Conservation (phyloP, 2,113 vertebrate species). For the Myotis lucifugus region DNA sequence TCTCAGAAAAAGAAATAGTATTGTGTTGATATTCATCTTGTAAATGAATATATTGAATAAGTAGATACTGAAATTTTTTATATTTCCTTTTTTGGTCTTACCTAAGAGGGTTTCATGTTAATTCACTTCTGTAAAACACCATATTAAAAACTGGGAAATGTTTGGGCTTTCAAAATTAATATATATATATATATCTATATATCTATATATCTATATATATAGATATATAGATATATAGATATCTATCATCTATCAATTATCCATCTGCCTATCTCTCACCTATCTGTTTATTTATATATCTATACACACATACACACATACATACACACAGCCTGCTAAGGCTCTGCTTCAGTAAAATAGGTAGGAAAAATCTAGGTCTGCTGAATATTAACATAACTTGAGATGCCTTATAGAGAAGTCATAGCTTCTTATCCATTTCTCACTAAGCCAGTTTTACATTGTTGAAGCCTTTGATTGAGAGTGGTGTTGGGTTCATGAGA, state of each 20-base stretch:
- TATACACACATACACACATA: background rate
- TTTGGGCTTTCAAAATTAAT: background rate
- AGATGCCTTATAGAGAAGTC: background rate
- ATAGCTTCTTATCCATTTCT: background rate
- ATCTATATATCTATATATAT: background rate
- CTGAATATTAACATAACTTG: background rate
- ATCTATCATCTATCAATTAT: background rate
- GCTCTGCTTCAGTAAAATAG: background rate
- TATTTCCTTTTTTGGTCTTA: background rate
- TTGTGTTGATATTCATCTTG: background rate
- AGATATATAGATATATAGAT: background rate
- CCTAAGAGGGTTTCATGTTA: background rate
- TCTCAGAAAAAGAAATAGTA: background rate
- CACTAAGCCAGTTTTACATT: background rate
- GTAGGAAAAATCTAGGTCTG: background rate
- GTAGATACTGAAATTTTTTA: constrained; percentile 1
- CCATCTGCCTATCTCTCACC: background rate
- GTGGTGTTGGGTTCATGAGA: background rate
- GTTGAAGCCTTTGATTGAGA: background rate
- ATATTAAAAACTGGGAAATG: constrained; percentile 9
- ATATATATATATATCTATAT: background rate
- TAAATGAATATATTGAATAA: constrained; percentile 20
- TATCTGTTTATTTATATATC: background rate
- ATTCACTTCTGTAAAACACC: background rate
- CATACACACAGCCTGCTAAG: background rate